These are phyloP conservation scores for Liolophura sinensis DNA, from an alignment of 1,140 invertebrate species.

Conservation along the genomic window DNA sequence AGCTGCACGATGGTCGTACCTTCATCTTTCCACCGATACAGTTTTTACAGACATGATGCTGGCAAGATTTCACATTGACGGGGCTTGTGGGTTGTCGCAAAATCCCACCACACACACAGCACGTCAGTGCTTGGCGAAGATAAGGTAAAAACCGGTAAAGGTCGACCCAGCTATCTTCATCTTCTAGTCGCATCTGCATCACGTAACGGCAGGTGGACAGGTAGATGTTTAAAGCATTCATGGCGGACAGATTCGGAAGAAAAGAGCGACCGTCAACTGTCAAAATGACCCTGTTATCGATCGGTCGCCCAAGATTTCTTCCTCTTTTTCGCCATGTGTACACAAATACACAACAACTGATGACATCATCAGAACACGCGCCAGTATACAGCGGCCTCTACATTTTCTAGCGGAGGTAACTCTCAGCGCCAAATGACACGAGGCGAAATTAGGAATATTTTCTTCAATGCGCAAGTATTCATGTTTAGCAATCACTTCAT, in stretches of 20 bases:
- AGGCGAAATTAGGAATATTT: too few species aligned
- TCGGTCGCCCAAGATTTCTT: too few species aligned
- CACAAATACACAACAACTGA: too few species aligned
- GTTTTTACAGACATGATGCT: constrained; percentile 81
- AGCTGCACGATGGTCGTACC: constrained; percentile 79
- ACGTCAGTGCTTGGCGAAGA: constrained; percentile 82
- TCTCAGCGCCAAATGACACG: too few species aligned
- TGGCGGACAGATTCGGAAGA: constrained; percentile 40
- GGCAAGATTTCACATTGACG: constrained; percentile 70
- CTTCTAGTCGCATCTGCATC: constrained; percentile 71
- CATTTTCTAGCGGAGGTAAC: too few species aligned
- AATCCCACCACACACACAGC: constrained; percentile 84
- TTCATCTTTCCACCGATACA: constrained; percentile 84
- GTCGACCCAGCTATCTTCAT: constrained; percentile 76
- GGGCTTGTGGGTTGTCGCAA: constrained; percentile 81
- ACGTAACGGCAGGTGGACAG: constrained; percentile 80
- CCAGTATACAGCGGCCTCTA: too few species aligned
- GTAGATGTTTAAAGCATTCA: constrained; percentile 85
- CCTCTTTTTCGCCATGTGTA: too few species aligned
- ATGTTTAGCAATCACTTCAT: too few species aligned
- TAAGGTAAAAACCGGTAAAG: constrained; percentile 81
- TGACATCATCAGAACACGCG: too few species aligned
- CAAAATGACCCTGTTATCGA: too few species aligned
- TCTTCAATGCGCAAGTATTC: too few species aligned
- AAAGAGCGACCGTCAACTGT: too few species aligned